Base-by-base conservation (phyloP, 2,888 invertebrate species). In the Drosophila rellima region DNA sequence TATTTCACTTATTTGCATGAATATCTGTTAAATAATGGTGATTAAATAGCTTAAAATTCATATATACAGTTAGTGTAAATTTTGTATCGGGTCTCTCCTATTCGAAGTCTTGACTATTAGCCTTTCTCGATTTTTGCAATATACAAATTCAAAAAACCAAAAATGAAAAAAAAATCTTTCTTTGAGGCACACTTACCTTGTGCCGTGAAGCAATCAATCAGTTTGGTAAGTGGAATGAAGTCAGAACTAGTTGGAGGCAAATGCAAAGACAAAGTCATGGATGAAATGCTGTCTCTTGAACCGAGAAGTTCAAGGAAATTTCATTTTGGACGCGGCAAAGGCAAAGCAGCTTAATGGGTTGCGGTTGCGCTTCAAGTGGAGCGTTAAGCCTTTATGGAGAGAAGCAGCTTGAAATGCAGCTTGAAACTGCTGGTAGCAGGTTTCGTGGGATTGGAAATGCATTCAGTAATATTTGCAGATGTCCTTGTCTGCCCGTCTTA, bases 221-320 rank as follows among this genome's bases (percentile, higher is more conserved):
- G 54, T 1, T 29, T 18, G 54, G 18, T 31, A 54, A 54, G 40
- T 40, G 42, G 33, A 42, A 29, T 39, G 23, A 4, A 35, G 42
- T 10, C 40, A 42, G 42, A 54, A 35, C 10, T 47, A 35, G 42
- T 20, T n/a, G 48, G 18, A 5, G 29, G 18, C 8, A 13, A 10
- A 11, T 5, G 37, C 45, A 31, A 7, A 39, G 45, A 35, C 55
- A 40, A 54, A 51, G 54, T 20, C 63, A 69, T 54, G 71, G 55
- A 23, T 65, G 66, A 66, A 52, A n/a, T 67, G 64, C 42, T 33
- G 40, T 59, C 57, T 52, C 29, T 61, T 62, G 64, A 74, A 71
- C 70, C 79, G 61, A 61, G 76, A 73, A 68, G 37, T 85, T 87
- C 82, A 56, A 68, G 56, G 84, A 88, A 88, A 80, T 84, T 64